Base-by-base conservation (phyloP, 2,888 invertebrate species). In the Latrodectus hesperus region DNA sequence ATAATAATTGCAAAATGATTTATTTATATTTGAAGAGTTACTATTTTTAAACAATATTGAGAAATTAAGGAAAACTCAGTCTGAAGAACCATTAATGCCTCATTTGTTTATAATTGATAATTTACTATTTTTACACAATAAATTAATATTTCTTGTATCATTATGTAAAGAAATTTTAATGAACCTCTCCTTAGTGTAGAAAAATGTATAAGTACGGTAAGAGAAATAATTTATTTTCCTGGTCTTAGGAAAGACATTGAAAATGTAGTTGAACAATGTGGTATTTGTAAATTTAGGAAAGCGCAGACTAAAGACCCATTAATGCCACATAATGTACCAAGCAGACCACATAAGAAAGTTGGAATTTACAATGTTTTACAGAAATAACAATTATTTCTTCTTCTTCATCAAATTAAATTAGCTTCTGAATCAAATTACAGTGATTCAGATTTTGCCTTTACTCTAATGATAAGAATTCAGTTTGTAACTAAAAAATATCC, bases 201-300 rank as follows among this genome's bases (percentile, higher is more conserved):
- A 68, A 84, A 79, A 16, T 65, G 73, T 26, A 73, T 73, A 78
- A 53, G 22, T 10, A 55, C 51, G 12, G 73, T 68, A 26, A 26
- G 73, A 60, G 68, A 79, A 14, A 67, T 53, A 22, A 74, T 74
- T 51, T 74, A 74, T 67, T 74, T 53, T 26, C 73, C 74, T 10
- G 67, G 26, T 10, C 74, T 82, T 10, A n/a, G 14, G 11, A 9
- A 74, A 17, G 16, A 17, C 9, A 82, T 75, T 49, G 75, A 74
- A 17, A 17, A 17, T 51, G 9, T 75, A 64, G 60, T 60, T 60
- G 60, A 60, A 60, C 12, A 60, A 12, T 60, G 60, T 16, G 14
- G 16, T 12, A 9, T 60, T 16, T 60, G 9, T 60, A 76, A 68
- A 60, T 70, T 51, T 79, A n/a, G 52, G 53, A 74, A 52, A 53